These are phyloP conservation scores for Calyptommatus sinebrachiatus DNA, from an alignment of 2,113 vertebrate species.

Conservation along the genomic window DNA sequence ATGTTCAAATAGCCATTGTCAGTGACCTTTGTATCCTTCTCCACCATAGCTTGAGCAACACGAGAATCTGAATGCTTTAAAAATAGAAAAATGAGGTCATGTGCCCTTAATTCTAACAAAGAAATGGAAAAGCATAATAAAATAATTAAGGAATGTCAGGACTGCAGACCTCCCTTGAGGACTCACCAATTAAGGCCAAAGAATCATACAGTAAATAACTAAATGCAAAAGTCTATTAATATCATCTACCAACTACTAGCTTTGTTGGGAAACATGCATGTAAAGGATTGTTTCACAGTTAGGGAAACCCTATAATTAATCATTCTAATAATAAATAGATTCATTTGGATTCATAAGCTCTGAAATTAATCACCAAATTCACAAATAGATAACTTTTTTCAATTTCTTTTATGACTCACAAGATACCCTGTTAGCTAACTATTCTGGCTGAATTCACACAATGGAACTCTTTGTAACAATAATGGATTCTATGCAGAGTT, in stretches of 20 bases:
- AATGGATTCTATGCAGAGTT: conserved; percentile 35
- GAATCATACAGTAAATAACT: conserved; percentile 21
- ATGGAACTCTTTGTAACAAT: conserved; percentile 40
- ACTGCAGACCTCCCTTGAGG: conserved; percentile 20
- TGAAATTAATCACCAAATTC: conserved; percentile 13
- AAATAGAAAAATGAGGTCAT: conserved; percentile 6
- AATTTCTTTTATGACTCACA: neutral
- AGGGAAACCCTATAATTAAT: conserved; percentile 32
- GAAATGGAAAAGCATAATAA: conserved; percentile 16
- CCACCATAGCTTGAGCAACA: conserved; percentile 9
- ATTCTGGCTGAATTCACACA: conserved; percentile 1
- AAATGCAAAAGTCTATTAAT: neutral
- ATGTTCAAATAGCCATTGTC: neutral
- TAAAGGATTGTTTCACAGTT: conserved; percentile 7
- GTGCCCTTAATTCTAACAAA: conserved; percentile 23
- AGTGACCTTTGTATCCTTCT: neutral
- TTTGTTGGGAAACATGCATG: conserved; percentile 12
- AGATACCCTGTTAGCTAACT: neutral
- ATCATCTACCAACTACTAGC: neutral
- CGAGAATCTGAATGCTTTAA: neutral
- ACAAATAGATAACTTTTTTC: neutral
- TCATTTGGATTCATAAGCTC: neutral
- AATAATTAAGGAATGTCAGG: neutral
- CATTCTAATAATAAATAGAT: conserved; percentile 20
- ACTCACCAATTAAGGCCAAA: conserved; percentile 21